Base-by-base conservation (phyloP, 2,113 vertebrate genomes). In the Jaculus jaculus region DNA sequence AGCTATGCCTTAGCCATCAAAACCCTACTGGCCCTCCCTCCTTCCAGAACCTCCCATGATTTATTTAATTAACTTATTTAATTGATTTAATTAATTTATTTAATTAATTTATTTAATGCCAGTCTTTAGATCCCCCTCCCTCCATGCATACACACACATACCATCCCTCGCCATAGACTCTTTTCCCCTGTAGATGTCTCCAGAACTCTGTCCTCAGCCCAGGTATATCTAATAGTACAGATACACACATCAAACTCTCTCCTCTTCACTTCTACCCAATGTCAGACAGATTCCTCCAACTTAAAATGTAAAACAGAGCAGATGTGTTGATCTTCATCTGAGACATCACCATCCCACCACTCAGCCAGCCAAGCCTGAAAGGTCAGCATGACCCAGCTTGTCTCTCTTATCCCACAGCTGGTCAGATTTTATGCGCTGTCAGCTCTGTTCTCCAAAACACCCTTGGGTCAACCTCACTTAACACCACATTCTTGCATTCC, bases 371-470 rank as follows among this genome's bases (percentile, higher is more conserved):
- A 21, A 4, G 58, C 47, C 66, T 23, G 3, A 47, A 79, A 63
- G 16, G 16, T 47, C 69, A 18, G 30, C 9, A 0, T 5, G 7
- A 51, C 23, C 24, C 72, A 12, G 21, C 2, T 1, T 11, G 28
- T 60, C 28, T 15, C 54, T 77, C 15, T 54, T 16, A 47, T 24
- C 7, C 8, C 24, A 13, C 3, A 0, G 21, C 28, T 63, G 2
- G 2, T 5, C 20, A 18, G 4, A 37, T 12, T 65, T 47, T 18
- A 3, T 4, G 5, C 26, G 54, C 18, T 0, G 28, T 61, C 47
- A 63, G 3, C 32, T 12, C 78, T 63, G 32, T 61, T 54, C 73
- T 84, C 73, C 80, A 63, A 58, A 75, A 30, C 26, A 21, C 24
- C 61, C 28, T 66, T 42, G 2, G 13, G 37, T 18, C 39, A n/a